These are phyloP conservation scores for Horisme vitalbata DNA, from an alignment of 2,888 invertebrate species.

Conservation along the genomic window DNA sequence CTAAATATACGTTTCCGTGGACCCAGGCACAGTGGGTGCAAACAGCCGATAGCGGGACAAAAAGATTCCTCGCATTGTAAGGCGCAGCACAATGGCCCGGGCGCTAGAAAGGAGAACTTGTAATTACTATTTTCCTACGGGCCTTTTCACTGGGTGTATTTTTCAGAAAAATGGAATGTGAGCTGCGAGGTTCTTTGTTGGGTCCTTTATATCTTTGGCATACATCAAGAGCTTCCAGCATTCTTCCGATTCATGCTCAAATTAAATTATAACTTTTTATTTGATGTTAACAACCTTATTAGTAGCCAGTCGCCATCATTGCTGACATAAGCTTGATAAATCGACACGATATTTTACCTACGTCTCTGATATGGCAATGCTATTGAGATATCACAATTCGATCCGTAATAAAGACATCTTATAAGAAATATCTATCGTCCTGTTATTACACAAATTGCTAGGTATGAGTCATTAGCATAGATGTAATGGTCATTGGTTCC, in stretches of 20 bases:
- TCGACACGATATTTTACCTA: neutral
- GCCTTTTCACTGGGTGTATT: conserved; percentile 72
- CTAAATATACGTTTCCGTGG: conserved; percentile 56
- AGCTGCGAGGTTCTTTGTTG: conserved; percentile 49
- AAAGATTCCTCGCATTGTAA: conserved; percentile 79
- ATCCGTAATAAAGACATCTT: conserved; percentile 30
- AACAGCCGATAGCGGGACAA: conserved; percentile 77
- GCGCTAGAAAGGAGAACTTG: conserved; percentile 68
- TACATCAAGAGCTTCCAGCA: conserved; percentile 29
- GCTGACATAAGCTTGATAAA: conserved; percentile 12
- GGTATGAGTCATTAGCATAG: conserved; percentile 58
- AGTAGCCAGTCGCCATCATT: neutral
- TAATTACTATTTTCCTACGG: conserved; percentile 81
- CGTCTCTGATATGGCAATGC: conserved; percentile 1
- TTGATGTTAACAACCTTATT: neutral
- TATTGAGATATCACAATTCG: conserved; percentile 32
- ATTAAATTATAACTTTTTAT: neutral
- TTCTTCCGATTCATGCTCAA: conserved; percentile 1
- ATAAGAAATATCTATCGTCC: conserved; percentile 29
- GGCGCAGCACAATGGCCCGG: conserved; percentile 62
- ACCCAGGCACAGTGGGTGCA: conserved; percentile 65
- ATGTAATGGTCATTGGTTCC: conserved; percentile 52
- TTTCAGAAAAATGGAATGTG: conserved; percentile 73
- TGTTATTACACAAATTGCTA: conserved; percentile 56
- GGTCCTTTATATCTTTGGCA: conserved; percentile 55